Evolutionary conservation across 2,888 invertebrate species (phyloP).

Genomic region (Eucriotettix oculatus): DNA sequence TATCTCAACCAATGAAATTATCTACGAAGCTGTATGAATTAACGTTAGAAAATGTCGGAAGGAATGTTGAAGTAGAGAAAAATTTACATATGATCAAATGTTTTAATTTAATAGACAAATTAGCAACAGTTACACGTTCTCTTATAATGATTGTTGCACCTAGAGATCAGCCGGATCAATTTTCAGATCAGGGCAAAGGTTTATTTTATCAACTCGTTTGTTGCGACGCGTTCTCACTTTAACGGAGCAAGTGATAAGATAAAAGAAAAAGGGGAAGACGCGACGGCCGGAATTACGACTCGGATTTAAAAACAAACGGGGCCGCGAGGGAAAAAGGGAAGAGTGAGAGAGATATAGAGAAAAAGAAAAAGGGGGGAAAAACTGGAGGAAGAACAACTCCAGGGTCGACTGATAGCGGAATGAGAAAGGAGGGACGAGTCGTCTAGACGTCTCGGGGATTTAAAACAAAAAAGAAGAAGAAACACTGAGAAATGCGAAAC

Average conservation of each 20-base stretch:
- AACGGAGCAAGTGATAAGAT: background rate
- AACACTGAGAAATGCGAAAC: background rate
- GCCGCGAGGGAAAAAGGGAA: background rate
- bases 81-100: too few relatives aligned
- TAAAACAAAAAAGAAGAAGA: background rate
- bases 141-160: too few relatives aligned
- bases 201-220: too few relatives aligned
- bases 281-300: slow-evolving; percentile 7
- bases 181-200: too few relatives aligned
- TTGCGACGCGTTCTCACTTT: too few relatives aligned
- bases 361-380: background rate
- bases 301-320: slow-evolving; percentile 7
- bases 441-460: background rate
- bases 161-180: too few relatives aligned
- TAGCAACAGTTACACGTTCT: too few relatives aligned
- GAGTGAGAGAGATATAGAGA: background rate
- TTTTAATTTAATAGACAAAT: too few relatives aligned
- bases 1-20: too few relatives aligned
- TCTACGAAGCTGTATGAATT: too few relatives aligned
- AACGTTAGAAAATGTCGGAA: too few relatives aligned
- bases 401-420: background rate
- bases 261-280: background rate
- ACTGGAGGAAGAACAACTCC: background rate
- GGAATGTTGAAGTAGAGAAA: too few relatives aligned
- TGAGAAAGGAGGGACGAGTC: background rate